phyloP scores from a whole-genome alignment of 2,888 invertebrate genomes.

The Acronicta alni region DNA sequence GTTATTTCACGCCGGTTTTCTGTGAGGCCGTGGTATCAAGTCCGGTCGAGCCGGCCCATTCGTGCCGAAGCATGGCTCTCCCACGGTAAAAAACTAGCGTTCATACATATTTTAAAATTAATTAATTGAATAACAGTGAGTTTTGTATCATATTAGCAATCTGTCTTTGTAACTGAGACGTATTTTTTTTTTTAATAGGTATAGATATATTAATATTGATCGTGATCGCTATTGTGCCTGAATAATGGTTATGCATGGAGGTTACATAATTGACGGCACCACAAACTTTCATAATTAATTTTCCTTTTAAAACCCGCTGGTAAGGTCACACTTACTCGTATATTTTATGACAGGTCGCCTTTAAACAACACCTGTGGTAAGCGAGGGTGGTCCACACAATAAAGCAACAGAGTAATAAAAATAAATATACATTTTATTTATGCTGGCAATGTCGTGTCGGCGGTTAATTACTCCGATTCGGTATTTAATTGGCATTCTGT shows the following conservation, averaged over 20 bases:
- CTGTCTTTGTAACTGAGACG: no score
- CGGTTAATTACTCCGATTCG: slow-evolving; percentile 14
- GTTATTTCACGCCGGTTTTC: no score
- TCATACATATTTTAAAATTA: no score
- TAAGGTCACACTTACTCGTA: neutral
- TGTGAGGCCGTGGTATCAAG: no score
- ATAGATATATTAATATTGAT: no score
- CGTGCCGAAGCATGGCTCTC: no score
- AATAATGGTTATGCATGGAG: neutral
- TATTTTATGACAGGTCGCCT: neutral
- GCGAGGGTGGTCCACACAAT: slow-evolving; percentile 1
- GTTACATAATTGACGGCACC: neutral
- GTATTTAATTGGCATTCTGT: slow-evolving; percentile 18
- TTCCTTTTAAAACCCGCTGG: neutral
- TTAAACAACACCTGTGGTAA: neutral
- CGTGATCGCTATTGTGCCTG: no score
- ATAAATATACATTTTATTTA: slow-evolving; percentile 5
- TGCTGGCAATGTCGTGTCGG: slow-evolving; percentile 9
- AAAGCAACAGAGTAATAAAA: neutral
- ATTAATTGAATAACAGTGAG: no score
- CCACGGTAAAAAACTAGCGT: no score
- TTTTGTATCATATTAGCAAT: no score
- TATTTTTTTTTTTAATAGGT: no score
- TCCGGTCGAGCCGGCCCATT: no score
- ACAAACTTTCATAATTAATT: neutral